Evolutionary conservation across 2,113 vertebrate genomes (phyloP), one percentile per base, ranked within the genome.

Genomic region (Ctenodactylus gundi): DNA sequence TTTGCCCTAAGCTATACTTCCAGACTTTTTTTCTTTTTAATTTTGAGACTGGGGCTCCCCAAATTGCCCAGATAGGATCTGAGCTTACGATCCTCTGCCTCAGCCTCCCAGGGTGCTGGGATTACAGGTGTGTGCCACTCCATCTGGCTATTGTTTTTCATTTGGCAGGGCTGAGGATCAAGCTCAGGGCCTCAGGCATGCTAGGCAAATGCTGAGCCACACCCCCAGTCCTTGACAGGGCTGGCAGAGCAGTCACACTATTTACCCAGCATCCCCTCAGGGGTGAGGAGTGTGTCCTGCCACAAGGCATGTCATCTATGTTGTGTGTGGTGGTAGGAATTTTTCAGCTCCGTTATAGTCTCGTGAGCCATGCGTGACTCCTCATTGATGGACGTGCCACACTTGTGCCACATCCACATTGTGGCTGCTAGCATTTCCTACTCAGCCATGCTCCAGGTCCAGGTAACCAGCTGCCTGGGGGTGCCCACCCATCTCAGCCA

Each of bases 341-440:
- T 55, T 55, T 55, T 78, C 76, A 36, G 51, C 75, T 78, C n/a
- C n/a, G 14, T 36, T 55, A 6, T 10, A 55, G 7, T 57, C 53
- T 80, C 44, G 27, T 3, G 21, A 36, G 23, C 4, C 76, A 21
- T 31, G 34, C 4, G 5, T 77, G 49, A 34, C 34, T 21, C 75
- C 13, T 55, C 9, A 6, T 34, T 53, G 46, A 76, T 49, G 20
- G 18, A 51, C 55, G 39, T 7, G 34, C 25, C 23, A 81, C 99
- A 99, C 41, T 98, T 29, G 98, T 98, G 89, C 99, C 4, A 95
- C 94, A 87, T 97, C 95, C 82, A 39, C 12, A 8, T 12, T 15
- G 13, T 20, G 53, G 31, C 95, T 72, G 46, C 97, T 87, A 1
- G 92, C 76, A 17, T 97, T 85, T 23, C 96, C 78, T 14, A 27